Percentiles rank a stretch among this genome's conserved stretches.
Evolutionary conservation across 1,140 invertebrate genomes (phyloP).

Genomic region (Anoplolepis gracilipes): DNA sequence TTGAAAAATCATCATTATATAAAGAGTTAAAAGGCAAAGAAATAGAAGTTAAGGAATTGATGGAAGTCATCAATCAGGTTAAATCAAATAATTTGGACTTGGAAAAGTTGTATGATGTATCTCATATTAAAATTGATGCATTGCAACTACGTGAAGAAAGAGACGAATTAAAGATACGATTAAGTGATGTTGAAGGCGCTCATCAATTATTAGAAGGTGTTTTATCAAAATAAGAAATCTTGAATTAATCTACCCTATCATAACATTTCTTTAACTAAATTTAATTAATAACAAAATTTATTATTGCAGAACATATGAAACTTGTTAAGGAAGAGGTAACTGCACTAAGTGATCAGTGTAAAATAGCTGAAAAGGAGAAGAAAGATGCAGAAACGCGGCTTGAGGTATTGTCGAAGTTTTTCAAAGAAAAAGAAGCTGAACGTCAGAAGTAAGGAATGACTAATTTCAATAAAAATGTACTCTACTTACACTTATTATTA

Average conservation of each 20-base stretch:
- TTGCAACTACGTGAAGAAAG: slow-evolving; percentile 80
- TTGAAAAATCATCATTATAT: slow-evolving; percentile 76
- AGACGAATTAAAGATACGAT: slow-evolving; percentile 82
- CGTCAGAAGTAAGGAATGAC: slow-evolving; percentile 89
- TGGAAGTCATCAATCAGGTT: slow-evolving; percentile 79
- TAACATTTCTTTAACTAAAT: slow-evolving; percentile 28
- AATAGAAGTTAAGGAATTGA: slow-evolving; percentile 80
- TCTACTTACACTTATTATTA: slow-evolving; percentile 45
- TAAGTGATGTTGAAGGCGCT: slow-evolving; percentile 82
- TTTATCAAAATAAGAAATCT: slow-evolving; percentile 46
- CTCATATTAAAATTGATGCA: slow-evolving; percentile 81
- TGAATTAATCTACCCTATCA: slow-evolving; percentile 16
- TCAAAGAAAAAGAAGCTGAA: slow-evolving; percentile 95
- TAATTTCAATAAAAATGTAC: neutral
- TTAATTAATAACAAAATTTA: slow-evolving; percentile 24
- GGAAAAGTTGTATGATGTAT: slow-evolving; percentile 82
- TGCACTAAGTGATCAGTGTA: slow-evolving; percentile 88
- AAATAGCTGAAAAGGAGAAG: slow-evolving; percentile 91
- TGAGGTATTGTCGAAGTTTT: slow-evolving; percentile 94
- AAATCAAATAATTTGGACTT: slow-evolving; percentile 82
- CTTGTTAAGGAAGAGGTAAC: slow-evolving; percentile 85
- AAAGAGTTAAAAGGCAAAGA: slow-evolving; percentile 80
- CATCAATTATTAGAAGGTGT: slow-evolving; percentile 83
- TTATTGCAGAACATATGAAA: slow-evolving; percentile 82
- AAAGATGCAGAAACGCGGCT: slow-evolving; percentile 93